Base-by-base conservation (phyloP, 1,140 invertebrate species). In the Coenobita brevimanus region DNA sequence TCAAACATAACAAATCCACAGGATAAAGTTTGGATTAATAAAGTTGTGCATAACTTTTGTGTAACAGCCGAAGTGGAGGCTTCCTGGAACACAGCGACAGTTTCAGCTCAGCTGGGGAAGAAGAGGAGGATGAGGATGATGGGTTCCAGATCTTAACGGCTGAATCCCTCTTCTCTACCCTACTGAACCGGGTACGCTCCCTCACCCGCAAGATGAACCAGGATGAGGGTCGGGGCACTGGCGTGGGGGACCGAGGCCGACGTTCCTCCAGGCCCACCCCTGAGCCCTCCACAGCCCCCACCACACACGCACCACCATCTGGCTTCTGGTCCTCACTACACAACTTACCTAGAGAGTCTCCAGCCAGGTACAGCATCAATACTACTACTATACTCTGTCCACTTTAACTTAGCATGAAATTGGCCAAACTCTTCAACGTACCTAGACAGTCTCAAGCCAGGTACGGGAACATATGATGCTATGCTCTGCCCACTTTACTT, bases 91-190 rank as follows among this genome's bases (percentile, higher is more conserved):
- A 95, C 85, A 95, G 94, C 79, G 97, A 97, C 92, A 97, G 96
- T 81, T 94, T 97, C 57, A 97, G 96, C 91, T 97, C 96, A 15
- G 96, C 96, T 60, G 97, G 97, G 91, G 91, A 92, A 64, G 92
- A 92, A 71, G 92, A 92, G 88, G 96, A 97, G 91, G 97, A 97
- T 91, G 96, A 97, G 91, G 90, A 90, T n/a, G 97, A 97, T 92
- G 96, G 96, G 88, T 97, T 98, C 94, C 96, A 97, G 92, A 94
- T 97, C 84, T 93, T 97, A 64, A 97, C 97, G 2, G 97, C 97
- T 0, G 97, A 97, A 93, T 97, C 97, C 92, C 93, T 98, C 41
- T 98, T 97, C 92, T 97, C 96, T 0, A 97, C 96, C 0, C 92
- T 98, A 54, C 92, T 98, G 60, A 96, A 96, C 88, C 94, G 97